Percentiles rank a stretch among this genome's conserved stretches.
Evolutionary conservation across 1,140 invertebrate genomes (phyloP).

Genomic region (Cydia fagiglandana): DNA sequence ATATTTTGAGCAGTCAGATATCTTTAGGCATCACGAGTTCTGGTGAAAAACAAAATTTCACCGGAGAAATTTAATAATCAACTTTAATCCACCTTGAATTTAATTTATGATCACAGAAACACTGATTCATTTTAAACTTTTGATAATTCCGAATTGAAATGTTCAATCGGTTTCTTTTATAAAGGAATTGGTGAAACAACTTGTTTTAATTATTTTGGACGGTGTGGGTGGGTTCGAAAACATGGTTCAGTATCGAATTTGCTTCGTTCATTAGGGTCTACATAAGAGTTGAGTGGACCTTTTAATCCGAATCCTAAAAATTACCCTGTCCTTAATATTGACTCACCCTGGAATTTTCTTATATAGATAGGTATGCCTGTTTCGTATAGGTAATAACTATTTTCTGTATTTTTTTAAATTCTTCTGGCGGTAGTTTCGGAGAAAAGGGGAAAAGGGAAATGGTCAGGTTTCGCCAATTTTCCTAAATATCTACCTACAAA

Average conservation of each 20-base stretch:
- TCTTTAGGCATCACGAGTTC: neutral
- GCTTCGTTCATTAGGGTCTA: neutral
- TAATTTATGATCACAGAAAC: conserved; percentile 19
- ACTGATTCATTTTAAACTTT: conserved; percentile 28
- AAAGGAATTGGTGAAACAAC: neutral
- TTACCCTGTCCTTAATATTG: too few species aligned
- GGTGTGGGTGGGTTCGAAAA: neutral
- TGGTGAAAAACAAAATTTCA: neutral
- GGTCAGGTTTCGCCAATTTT: neutral
- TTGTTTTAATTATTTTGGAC: conserved; percentile 12
- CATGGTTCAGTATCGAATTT: conserved; percentile 4
- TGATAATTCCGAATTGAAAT: conserved; percentile 18
- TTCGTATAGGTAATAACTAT: too few species aligned
- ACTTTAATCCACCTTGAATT: conserved; percentile 17
- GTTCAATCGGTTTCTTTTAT: conserved; percentile 22
- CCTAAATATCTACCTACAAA: too few species aligned
- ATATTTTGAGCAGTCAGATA: neutral
- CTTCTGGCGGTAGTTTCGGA: too few species aligned
- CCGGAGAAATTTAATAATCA: neutral
- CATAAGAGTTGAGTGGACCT: neutral
- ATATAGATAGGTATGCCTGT: too few species aligned
- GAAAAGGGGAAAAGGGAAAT: too few species aligned
- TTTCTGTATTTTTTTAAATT: too few species aligned
- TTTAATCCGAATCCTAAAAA: neutral
- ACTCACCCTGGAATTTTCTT: too few species aligned